Conservation (phyloP, 2,797 vertebrate species). For the Aeoliscus strigatus region DNA sequence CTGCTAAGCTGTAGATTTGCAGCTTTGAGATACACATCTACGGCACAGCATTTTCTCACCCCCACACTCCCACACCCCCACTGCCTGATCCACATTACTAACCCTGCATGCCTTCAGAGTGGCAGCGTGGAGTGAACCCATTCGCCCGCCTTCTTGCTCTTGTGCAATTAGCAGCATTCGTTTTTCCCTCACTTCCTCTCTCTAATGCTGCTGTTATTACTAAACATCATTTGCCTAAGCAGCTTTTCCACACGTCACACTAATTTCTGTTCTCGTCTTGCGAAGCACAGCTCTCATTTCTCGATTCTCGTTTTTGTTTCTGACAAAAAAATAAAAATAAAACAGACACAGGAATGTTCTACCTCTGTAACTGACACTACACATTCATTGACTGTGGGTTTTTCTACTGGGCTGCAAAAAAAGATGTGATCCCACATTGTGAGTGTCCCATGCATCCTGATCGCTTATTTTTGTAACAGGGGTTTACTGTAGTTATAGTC, state of each 20-base stretch:
- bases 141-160: slow-evolving; percentile 34
- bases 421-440: slow-evolving; percentile 42
- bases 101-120: too few species aligned
- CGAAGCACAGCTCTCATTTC: slow-evolving; percentile 31
- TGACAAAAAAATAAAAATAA: slow-evolving; percentile 40
- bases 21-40: too few species aligned
- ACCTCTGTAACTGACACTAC: slow-evolving; percentile 16
- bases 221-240: slow-evolving; percentile 66
- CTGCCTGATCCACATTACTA: too few species aligned
- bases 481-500: slow-evolving; percentile 24
- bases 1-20: too few species aligned
- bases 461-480: slow-evolving; percentile 17
- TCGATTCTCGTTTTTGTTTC: not conserved
- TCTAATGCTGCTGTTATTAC: slow-evolving; percentile 61
- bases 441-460: slow-evolving; percentile 26
- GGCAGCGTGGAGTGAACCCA: slow-evolving; percentile 39
- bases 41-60: too few species aligned
- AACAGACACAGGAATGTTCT: slow-evolving; percentile 15
- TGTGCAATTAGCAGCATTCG: slow-evolving; percentile 58
- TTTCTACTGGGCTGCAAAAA: slow-evolving; percentile 32
- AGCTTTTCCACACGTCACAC: slow-evolving; percentile 56
- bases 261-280: slow-evolving; percentile 42
- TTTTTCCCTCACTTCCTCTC: slow-evolving; percentile 39
- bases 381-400: slow-evolving; percentile 29
- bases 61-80: too few species aligned